Evolutionary conservation across 2,113 vertebrate genomes (phyloP).

Genomic region (Campylomormyrus tamandua): DNA sequence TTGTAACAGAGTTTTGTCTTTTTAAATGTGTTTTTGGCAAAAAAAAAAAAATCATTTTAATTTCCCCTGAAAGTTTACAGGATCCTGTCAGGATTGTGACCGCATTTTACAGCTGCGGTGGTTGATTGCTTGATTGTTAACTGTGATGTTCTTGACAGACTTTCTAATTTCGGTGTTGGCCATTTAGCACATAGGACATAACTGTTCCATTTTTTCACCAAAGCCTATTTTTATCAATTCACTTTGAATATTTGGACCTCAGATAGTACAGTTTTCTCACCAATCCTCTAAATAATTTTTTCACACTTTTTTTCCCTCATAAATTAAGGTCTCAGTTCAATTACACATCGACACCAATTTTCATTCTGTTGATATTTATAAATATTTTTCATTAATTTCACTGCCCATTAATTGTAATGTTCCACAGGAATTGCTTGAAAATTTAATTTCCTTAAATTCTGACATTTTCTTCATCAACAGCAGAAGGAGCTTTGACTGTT

Average conservation of each 20-base stretch:
- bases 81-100: background rate
- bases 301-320: background rate
- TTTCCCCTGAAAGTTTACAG: conserved; percentile 12
- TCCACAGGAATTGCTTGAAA: background rate
- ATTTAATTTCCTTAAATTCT: background rate
- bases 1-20: conserved; percentile 19
- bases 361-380: background rate
- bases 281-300: background rate
- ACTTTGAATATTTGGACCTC: background rate
- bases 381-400: background rate
- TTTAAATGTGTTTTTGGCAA: conserved; percentile 14
- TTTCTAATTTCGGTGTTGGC: background rate
- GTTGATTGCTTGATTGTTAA: background rate
- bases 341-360: conserved; percentile 10
- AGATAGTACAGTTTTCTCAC: background rate
- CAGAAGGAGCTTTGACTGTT: background rate
- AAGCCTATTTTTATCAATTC: background rate
- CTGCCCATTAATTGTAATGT: background rate
- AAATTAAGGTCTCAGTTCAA: background rate
- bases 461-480: background rate
- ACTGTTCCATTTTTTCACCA: background rate
- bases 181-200: background rate
- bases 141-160: background rate
- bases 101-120: background rate
- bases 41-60: conserved; percentile 23